Evolutionary conservation across 1,140 invertebrate species (phyloP).

Genomic region (Metaphire vulgaris): DNA sequence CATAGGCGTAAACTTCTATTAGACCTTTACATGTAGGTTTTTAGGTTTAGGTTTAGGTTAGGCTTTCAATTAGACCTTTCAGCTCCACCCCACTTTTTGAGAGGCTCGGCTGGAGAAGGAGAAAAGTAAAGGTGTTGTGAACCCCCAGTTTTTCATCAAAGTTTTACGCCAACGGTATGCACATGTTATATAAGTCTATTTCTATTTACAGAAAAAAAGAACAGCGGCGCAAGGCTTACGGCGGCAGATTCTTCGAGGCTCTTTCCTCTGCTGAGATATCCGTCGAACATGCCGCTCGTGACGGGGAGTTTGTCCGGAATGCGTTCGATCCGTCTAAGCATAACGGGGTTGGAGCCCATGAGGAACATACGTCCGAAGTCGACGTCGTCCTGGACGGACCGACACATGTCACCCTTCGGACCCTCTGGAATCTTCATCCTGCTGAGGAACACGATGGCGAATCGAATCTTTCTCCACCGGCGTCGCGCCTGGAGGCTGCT

Average conservation of each 20-base stretch:
- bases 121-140: too few species aligned
- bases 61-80: too few species aligned
- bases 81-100: too few species aligned
- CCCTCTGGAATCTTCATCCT: constrained; percentile 26
- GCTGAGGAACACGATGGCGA: constrained; percentile 24
- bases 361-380: constrained; percentile 24
- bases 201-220: too few species aligned
- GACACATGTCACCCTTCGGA: constrained; percentile 28
- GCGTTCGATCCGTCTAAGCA: neutral
- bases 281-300: constrained; percentile 7
- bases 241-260: neutral
- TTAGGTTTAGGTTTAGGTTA: too few species aligned
- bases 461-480: constrained; percentile 26
- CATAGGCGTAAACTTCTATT: too few species aligned
- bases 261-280: constrained; percentile 3
- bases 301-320: constrained; percentile 24
- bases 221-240: too few species aligned
- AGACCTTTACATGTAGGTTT: too few species aligned
- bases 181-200: too few species aligned
- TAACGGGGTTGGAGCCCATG: constrained; percentile 21
- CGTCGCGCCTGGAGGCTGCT: neutral
- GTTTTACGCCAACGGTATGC: too few species aligned
- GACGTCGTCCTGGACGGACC: constrained; percentile 24
- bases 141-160: too few species aligned
- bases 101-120: too few species aligned